Evolutionary conservation across 2,113 vertebrate species (phyloP).

Genomic region (Hypanus sabinus): DNA sequence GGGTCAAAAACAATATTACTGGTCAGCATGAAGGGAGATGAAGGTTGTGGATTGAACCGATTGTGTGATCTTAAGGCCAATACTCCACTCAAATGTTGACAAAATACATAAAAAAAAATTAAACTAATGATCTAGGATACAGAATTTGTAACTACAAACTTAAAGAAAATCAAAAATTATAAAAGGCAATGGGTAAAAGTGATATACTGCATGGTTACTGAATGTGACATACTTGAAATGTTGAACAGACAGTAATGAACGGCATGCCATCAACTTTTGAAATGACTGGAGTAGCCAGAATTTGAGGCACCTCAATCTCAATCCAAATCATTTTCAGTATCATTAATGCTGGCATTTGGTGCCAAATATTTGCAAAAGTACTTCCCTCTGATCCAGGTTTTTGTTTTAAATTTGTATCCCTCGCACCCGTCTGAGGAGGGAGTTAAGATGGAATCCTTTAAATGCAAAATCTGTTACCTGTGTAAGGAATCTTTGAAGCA

Average conservation of each 20-base stretch:
- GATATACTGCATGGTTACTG: background rate
- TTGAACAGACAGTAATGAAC: background rate
- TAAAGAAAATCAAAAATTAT: background rate
- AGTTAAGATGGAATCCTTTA: conserved; percentile 2
- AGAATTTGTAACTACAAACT: background rate
- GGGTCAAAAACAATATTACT: background rate
- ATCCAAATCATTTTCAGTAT: background rate
- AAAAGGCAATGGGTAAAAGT: background rate
- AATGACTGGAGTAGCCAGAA: background rate
- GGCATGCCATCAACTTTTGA: background rate
- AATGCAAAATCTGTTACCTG: background rate
- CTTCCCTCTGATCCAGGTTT: background rate
- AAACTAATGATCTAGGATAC: background rate
- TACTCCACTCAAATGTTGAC: background rate
- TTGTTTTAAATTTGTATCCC: background rate
- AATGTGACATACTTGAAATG: background rate
- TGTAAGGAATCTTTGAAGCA: background rate
- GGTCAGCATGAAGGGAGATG: background rate
- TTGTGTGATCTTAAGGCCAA: background rate
- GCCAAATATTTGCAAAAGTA: conserved; percentile 4
- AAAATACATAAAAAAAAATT: background rate
- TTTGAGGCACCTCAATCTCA: background rate
- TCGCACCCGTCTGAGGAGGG: background rate
- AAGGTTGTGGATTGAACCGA: background rate
- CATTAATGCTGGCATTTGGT: no score